Conservation (phyloP, 2,888 invertebrate species). For the Ophion ellenae region DNA sequence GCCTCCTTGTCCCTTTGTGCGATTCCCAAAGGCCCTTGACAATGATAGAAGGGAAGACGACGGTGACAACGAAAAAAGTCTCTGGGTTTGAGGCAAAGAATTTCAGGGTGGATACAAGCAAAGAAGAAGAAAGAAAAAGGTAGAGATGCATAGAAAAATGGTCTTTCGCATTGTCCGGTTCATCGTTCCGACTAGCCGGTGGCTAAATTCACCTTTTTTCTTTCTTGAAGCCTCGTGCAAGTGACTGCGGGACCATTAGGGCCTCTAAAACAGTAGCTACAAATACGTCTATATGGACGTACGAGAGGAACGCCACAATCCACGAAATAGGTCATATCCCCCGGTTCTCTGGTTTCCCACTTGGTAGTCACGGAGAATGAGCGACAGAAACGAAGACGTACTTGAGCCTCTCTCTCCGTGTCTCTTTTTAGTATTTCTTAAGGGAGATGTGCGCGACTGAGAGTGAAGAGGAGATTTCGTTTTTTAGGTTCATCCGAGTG, state of each 20-base stretch:
- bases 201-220: constrained; percentile 42
- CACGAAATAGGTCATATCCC: constrained; percentile 75
- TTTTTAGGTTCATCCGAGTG: constrained; percentile 62
- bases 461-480: constrained; percentile 59
- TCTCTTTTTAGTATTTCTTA: neutral
- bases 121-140: neutral
- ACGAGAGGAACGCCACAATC: constrained; percentile 55
- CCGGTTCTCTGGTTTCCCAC: constrained; percentile 41
- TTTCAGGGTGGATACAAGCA: neutral
- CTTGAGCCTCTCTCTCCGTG: constrained; percentile 6
- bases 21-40: constrained; percentile 33
- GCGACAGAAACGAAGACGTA: constrained; percentile 24
- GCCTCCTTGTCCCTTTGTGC: constrained; percentile 35
- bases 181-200: constrained; percentile 39
- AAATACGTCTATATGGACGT: constrained; percentile 2
- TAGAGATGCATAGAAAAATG: constrained; percentile 35
- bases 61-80: constrained; percentile 15
- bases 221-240: constrained; percentile 19
- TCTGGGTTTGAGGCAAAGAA: constrained; percentile 8
- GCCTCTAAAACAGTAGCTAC: constrained; percentile 4
- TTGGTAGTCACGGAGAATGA: constrained; percentile 17
- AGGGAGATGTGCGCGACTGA: constrained; percentile 53
- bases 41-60: constrained; percentile 33
- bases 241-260: constrained; percentile 49
- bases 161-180: constrained; percentile 47